Conservation (phyloP, 64 coral and sea anemone species). For the Actinia equina region DNA sequence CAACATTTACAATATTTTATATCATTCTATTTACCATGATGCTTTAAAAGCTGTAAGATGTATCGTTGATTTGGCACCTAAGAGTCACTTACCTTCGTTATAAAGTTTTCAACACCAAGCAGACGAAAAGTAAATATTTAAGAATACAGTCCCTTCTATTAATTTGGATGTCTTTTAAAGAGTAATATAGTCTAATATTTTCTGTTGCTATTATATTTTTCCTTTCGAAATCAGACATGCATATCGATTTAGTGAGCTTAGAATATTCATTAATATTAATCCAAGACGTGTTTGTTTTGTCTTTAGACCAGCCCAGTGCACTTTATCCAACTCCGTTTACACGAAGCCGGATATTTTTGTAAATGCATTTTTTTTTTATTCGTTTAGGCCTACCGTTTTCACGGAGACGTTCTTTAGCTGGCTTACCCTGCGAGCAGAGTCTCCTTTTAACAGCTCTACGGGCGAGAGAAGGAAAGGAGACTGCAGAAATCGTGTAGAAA, state of each 20-base stretch:
- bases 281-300: background rate
- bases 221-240: background rate
- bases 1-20: no score
- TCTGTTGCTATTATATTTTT: background rate
- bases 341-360: no score
- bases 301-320: background rate
- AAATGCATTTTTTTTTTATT: no score
- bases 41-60: no score
- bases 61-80: background rate
- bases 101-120: background rate
- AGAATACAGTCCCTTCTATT: background rate
- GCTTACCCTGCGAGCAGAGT: no score
- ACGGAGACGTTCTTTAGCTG: no score
- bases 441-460: no score
- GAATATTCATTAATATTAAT: constrained; percentile 4
- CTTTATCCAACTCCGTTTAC: background rate
- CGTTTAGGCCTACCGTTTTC: no score
- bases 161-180: background rate
- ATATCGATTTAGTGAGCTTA: constrained; percentile 9
- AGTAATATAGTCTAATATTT: background rate
- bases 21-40: no score
- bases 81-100: background rate
- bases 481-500: no score
- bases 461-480: no score
- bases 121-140: background rate